A percentile compares a stretch with the other conserved stretches of the same genome.
Evolutionary conservation across 2,888 invertebrate genomes (phyloP).

Genomic region (Dicyrtoma fusca): DNA sequence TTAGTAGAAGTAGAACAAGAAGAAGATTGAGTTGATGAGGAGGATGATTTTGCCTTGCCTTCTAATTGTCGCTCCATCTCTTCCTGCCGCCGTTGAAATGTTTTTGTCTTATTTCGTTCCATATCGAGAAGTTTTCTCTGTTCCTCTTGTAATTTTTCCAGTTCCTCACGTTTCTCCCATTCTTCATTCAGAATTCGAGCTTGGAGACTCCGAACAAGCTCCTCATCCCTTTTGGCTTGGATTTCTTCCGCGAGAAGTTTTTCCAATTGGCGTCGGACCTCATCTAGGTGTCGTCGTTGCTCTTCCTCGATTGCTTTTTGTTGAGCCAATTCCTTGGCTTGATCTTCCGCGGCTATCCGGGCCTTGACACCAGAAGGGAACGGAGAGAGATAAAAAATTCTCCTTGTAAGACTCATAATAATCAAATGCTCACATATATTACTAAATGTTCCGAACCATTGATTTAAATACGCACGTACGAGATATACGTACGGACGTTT

Average conservation of each 20-base stretch:
- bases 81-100: constrained; percentile 73
- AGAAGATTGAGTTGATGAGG: constrained; percentile 1
- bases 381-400: not conserved
- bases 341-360: constrained; percentile 63
- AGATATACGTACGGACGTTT: no score
- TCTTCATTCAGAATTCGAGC: constrained; percentile 74
- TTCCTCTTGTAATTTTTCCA: constrained; percentile 78
- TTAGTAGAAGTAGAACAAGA: constrained; percentile 18
- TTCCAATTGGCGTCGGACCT: constrained; percentile 71
- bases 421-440: constrained; percentile 27
- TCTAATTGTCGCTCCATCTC: constrained; percentile 72
- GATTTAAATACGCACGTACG: not conserved
- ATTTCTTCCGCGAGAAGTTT: constrained; percentile 76
- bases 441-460: constrained; percentile 30
- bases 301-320: constrained; percentile 73
- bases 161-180: constrained; percentile 79
- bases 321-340: constrained; percentile 70
- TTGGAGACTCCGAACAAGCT: constrained; percentile 67
- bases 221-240: constrained; percentile 81
- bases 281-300: constrained; percentile 73
- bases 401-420: constrained; percentile 21
- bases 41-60: constrained; percentile 61
- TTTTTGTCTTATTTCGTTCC: constrained; percentile 74
- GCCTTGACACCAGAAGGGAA: constrained; percentile 59
- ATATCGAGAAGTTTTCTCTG: constrained; percentile 73